Base-by-base conservation (phyloP, 2,113 vertebrate genomes). In the Macrotus californicus region DNA sequence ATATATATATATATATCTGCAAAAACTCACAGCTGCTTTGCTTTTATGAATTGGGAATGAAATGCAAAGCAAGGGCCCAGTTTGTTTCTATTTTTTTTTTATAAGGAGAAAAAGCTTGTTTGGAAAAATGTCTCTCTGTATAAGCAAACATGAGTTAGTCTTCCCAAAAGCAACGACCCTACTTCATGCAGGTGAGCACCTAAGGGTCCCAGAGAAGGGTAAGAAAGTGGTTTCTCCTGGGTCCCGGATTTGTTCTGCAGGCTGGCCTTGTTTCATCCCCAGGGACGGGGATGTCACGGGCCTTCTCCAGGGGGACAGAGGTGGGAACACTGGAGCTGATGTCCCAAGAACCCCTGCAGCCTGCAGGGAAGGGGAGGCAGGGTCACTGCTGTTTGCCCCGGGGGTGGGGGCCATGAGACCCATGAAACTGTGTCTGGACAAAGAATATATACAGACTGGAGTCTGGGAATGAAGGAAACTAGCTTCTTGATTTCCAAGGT, bases 21-120 rank as follows among this genome's bases (percentile, higher is more conserved):
- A 59, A 24, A 59, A 22, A 59, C 56, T 24, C 56, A 12, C 24
- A 3, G 26, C 9, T 1, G 3, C n/a, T 43, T 39, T 52, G 76
- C 26, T 54, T 75, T 73, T 2, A 7, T 36, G 43, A 76, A n/a
- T 3, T 31, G 26, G 29, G 43, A 41, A 5, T 3, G 0, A 26
- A 36, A 29, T 4, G 21, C 29, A 22, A 48, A 18, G 0, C 15
- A 12, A 31, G 26, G 50, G 12, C 22, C 7, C 0, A 3, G 1
- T 9, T 56, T 54, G 18, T 21, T 54, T 59, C 10, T 22, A 26
- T 9, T 59, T 22, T 10, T 26, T 61, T 24, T 24, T 61, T 29
- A 0, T 0, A 2, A 11, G 21, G 21, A 29, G 31, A 5, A 16
- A 26, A 52, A 46, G 8, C 8, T 7, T 3, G 22, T 34, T 66